Conservation (phyloP, 1,140 invertebrate species). For the Triops longicaudatus region DNA sequence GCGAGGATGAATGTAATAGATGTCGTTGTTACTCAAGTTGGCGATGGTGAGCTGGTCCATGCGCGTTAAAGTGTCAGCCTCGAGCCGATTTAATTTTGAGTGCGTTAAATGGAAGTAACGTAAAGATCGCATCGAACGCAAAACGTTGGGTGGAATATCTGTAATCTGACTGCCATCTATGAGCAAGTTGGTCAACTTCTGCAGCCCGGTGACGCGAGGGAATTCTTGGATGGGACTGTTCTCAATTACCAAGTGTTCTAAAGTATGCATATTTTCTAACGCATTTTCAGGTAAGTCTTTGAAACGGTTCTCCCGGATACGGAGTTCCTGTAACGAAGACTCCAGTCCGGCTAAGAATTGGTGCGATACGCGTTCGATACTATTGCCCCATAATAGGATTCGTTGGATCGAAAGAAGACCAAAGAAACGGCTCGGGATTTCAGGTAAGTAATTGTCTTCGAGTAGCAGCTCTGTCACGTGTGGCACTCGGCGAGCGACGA, state of each 20-base stretch:
- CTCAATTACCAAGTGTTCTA: constrained; percentile 45
- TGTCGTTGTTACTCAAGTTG: constrained; percentile 19
- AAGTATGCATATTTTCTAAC: constrained; percentile 58
- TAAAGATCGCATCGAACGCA: constrained; percentile 24
- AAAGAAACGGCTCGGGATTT: constrained; percentile 27
- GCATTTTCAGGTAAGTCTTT: constrained; percentile 66
- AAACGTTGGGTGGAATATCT: constrained; percentile 4
- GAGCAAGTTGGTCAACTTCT: constrained; percentile 31
- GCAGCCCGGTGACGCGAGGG: constrained; percentile 31
- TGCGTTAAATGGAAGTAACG: constrained; percentile 29
- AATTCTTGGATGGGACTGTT: constrained; percentile 32
- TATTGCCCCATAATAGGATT: constrained; percentile 71
- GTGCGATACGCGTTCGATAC: constrained; percentile 65
- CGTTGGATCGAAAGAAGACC: constrained; percentile 38
- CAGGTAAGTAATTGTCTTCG: constrained; percentile 34
- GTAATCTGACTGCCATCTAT: constrained; percentile 32
- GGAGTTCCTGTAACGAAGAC: constrained; percentile 65
- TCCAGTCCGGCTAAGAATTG: constrained; percentile 67
- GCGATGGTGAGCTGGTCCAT: background rate
- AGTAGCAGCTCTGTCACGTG: constrained; percentile 31
- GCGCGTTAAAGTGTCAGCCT: constrained; percentile 19
- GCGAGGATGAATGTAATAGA: constrained; percentile 30
- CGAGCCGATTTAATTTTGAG: constrained; percentile 19
- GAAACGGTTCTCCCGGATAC: constrained; percentile 70
- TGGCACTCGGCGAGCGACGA: constrained; percentile 19